Conservation (phyloP, 2,113 vertebrate species). For the Platanista minor region DNA sequence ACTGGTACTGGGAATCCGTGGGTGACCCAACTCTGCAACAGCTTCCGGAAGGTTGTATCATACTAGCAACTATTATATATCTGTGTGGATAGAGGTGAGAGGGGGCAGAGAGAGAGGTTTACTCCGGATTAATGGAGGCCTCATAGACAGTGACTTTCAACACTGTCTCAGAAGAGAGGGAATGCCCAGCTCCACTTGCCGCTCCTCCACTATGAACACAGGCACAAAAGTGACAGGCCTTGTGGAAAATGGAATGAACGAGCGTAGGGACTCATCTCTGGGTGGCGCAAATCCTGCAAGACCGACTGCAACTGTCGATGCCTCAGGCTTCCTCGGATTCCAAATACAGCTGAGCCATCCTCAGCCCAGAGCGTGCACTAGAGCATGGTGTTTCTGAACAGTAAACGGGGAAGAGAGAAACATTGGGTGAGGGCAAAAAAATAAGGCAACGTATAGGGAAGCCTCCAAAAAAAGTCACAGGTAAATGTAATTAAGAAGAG, state of each 20-base stretch:
- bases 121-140: not conserved
- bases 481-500: not conserved
- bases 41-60: not conserved
- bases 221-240: not conserved
- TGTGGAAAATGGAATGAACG: slow-evolving; percentile 56
- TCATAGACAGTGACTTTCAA: not conserved
- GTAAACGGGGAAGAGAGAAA: not conserved
- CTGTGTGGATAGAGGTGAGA: not conserved
- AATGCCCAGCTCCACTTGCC: not conserved
- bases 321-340: slow-evolving; percentile 54
- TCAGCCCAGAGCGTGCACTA: not conserved
- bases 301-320: slow-evolving; percentile 25
- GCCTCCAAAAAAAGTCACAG: not conserved
- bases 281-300: slow-evolving; percentile 37
- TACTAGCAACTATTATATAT: not conserved
- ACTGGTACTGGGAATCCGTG: not conserved
- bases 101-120: not conserved
- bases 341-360: slow-evolving; percentile 52
- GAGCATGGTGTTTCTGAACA: not conserved
- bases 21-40: not conserved
- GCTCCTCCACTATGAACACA: slow-evolving; percentile 24
- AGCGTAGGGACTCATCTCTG: slow-evolving; percentile 15
- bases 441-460: not conserved
- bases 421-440: not conserved
- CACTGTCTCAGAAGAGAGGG: not conserved